Conservation (phyloP, 2,113 vertebrate species). For the Oxygymnocypris stewartii region DNA sequence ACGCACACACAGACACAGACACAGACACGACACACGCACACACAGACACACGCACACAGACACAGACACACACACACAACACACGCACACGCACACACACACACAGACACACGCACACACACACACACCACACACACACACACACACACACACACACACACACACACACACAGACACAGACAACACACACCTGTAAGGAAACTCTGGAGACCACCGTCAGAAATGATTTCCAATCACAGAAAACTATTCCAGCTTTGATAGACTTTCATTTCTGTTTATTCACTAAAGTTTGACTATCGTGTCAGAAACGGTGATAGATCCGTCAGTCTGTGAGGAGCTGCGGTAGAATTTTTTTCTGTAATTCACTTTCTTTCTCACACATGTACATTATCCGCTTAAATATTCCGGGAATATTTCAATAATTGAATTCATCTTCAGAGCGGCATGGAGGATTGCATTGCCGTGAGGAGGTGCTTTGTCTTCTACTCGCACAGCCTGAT, state of each 20-base stretch:
- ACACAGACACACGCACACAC: no score
- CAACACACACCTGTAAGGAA: neutral
- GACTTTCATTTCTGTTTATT: neutral
- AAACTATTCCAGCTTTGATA: neutral
- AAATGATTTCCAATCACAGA: neutral
- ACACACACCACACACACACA: no score
- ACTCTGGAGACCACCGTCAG: neutral
- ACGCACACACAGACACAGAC: no score
- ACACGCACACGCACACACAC: no score
- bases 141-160: no score
- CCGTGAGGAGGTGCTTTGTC: neutral
- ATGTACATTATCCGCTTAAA: neutral
- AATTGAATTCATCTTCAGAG: slow-evolving; percentile 21
- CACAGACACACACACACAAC: no score
- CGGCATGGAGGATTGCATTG: neutral
- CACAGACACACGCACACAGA: no score
- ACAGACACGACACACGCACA: no score
- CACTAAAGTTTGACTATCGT: neutral
- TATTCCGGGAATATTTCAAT: neutral
- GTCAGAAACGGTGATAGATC: neutral
- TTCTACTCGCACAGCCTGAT: neutral
- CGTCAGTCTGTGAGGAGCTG: neutral
- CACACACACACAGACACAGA: slow-evolving; percentile 13
- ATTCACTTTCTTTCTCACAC: slow-evolving; percentile 10
- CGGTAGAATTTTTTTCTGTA: neutral